phyloP scores from a whole-genome alignment of 2,888 invertebrate genomes.

The Nematopogon swammerdamellus region DNA sequence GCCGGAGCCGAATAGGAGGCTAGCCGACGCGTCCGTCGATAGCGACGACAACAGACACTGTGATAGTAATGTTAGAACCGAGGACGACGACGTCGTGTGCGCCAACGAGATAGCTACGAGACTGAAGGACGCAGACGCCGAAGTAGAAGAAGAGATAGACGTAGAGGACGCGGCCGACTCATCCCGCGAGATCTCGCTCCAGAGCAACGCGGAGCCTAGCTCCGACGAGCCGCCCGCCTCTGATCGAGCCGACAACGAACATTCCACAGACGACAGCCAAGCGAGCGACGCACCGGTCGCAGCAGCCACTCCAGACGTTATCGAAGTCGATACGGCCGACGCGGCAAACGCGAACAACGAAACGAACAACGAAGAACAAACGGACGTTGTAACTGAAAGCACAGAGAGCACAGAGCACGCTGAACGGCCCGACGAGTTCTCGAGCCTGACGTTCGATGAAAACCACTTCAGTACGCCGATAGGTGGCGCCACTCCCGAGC shows the following conservation, averaged over 20 bases:
- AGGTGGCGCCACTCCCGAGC: slow-evolving; percentile 26
- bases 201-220: neutral
- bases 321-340: slow-evolving; percentile 1
- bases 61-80: slow-evolving; percentile 46
- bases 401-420: neutral
- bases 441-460: slow-evolving; percentile 42
- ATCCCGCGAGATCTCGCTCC: neutral
- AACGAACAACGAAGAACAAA: slow-evolving; percentile 4
- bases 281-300: slow-evolving; percentile 1
- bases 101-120: slow-evolving; percentile 26
- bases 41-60: slow-evolving; percentile 18
- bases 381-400: slow-evolving; percentile 2
- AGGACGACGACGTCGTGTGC: slow-evolving; percentile 50
- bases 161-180: neutral
- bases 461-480: slow-evolving; percentile 51
- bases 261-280: slow-evolving; percentile 1
- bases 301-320: neutral
- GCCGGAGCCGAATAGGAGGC: slow-evolving; percentile 17
- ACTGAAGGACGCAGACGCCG: slow-evolving; percentile 13
- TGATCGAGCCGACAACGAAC: slow-evolving; percentile 11
- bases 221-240: slow-evolving; percentile 4
- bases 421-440: slow-evolving; percentile 19
- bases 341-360: slow-evolving; percentile 5
- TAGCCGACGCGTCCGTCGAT: slow-evolving; percentile 14
- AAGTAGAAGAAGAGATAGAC: slow-evolving; percentile 7